Evolutionary conservation across 2,113 vertebrate species (phyloP), one percentile per base, ranked within the genome.

Genomic region (Hypanus sabinus): DNA sequence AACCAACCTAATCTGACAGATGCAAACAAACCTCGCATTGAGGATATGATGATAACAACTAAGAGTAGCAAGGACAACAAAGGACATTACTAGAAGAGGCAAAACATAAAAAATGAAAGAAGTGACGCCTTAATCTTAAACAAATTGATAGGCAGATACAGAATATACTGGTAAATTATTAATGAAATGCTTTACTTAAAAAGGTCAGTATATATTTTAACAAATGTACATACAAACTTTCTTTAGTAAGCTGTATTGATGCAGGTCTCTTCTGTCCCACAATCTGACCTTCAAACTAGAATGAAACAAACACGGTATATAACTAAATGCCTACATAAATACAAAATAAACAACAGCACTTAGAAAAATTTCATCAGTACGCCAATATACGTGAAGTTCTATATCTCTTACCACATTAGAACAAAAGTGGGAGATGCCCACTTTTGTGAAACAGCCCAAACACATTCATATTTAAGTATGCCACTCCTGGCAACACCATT

Each of bases 201-300:
- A 93, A 55, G 4, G 73, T 20, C n/a, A 55, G 91, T 93, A 46
- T 55, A 46, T 3, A 1, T 22, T 38, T 93, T 5, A 75, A 73
- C 38, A 80, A 94, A 65, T 93, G 10, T 12, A 98, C 98, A 98
- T 95, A 99, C 99, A 99, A 97, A 96, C 97, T 97, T 97, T 97
- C 98, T 97, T 97, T 99, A 92, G 98, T 99, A 83, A 99, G 97
- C 57, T 98, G 97, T n/a, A 97, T 97, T 87, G 97, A 95, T 94
- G 97, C 97, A 79, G 98, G 97, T 95, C 98, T 98, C 96, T 98
- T 98, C 95, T 97, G 97, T 96, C 97, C 96, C 95, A 96, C 96
- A 0, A 95, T 94, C 94, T 96, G 96, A 91, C 96, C 94, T 71
- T 97, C 97, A 95, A 96, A 93, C 91, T 93, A 93, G 36, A 93